A percentile compares a stretch with the other conserved stretches of the same genome.
These are phyloP conservation scores for Aphis craccivora DNA, from an alignment of 1,140 invertebrate genomes.

Conservation along the genomic window DNA sequence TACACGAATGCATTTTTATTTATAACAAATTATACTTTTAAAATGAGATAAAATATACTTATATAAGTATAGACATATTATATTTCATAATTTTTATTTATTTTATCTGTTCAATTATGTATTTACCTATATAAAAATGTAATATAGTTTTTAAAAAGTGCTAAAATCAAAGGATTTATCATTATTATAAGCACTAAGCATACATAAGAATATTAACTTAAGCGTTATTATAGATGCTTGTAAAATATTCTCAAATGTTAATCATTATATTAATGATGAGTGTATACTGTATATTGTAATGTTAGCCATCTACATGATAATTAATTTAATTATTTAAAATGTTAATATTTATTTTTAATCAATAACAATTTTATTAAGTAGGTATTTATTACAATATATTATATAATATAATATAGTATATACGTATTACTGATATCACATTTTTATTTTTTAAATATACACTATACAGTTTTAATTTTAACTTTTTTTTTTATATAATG, in stretches of 20 bases:
- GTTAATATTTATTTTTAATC: no score
- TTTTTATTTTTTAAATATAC: no score
- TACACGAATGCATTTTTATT: constrained; percentile 29
- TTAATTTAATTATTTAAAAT: no score
- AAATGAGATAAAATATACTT: constrained; percentile 27
- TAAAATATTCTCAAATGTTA: not conserved
- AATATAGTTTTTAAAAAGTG: not conserved
- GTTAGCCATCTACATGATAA: not conserved
- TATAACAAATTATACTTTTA: constrained; percentile 16
- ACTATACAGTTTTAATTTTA: no score
- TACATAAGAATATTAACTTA: not conserved
- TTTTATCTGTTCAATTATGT: not conserved
- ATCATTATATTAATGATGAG: not conserved
- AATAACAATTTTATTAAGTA: no score
- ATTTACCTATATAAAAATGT: not conserved
- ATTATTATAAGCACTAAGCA: no score
- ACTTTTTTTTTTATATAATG: no score
- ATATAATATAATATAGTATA: no score
- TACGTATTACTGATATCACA: no score
- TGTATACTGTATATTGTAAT: not conserved
- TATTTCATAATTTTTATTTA: not conserved
- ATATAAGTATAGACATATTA: not conserved
- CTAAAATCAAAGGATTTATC: not conserved
- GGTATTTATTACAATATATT: no score
- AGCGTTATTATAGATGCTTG: not conserved